These are phyloP conservation scores for Eptesicus fuscus DNA, from an alignment of 2,113 vertebrate genomes.

Conservation along the genomic window DNA sequence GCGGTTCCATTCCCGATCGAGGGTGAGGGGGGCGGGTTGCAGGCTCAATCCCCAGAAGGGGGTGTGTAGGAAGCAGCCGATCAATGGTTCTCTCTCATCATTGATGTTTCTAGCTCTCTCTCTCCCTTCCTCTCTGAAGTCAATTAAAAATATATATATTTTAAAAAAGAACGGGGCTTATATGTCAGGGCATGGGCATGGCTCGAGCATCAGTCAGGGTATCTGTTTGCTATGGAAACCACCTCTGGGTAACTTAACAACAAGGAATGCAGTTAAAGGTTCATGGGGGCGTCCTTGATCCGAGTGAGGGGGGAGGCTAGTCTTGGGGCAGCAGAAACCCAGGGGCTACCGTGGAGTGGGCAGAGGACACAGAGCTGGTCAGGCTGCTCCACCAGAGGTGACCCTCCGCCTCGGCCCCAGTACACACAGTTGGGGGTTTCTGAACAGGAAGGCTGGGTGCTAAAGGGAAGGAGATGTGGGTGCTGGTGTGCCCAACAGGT, in stretches of 20 bases:
- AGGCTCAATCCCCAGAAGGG: too few species aligned
- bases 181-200: rapidly evolving
- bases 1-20: too few species aligned
- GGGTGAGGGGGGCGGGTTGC: rapidly evolving
- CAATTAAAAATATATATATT: too few species aligned
- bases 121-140: too few species aligned
- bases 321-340: neutral
- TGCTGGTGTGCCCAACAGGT: neutral
- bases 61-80: too few species aligned
- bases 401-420: neutral
- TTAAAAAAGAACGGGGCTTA: neutral
- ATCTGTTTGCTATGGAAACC: neutral
- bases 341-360: neutral
- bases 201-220: neutral
- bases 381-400: neutral
- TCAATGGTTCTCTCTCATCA: too few species aligned
- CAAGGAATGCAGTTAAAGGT: neutral
- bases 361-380: neutral
- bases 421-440: neutral
- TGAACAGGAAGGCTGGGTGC: neutral
- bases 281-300: too few species aligned
- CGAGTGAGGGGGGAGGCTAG: neutral
- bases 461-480: neutral
- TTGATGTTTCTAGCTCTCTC: too few species aligned
- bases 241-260: neutral